A percentile compares a stretch with the other conserved stretches of the same genome.
These are phyloP conservation scores for Pocillopora verrucosa DNA, from an alignment of 64 coral and sea anemone genomes.

Conservation along the genomic window DNA sequence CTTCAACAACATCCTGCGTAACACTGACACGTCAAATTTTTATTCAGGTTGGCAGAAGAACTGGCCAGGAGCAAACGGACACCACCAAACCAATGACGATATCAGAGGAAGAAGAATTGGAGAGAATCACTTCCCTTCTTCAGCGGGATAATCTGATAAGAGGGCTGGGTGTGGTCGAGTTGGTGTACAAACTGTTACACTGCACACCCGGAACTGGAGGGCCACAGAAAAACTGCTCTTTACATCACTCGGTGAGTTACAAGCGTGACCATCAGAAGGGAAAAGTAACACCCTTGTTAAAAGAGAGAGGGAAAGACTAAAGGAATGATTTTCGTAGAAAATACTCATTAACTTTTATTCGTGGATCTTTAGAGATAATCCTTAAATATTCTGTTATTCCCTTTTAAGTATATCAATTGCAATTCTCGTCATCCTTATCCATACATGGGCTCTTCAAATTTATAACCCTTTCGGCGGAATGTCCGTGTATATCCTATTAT, in stretches of 20 bases:
- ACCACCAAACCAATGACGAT: constrained; percentile 74
- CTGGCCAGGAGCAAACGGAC: constrained; percentile 34
- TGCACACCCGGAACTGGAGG: constrained; percentile 97
- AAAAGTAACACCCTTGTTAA: too few relatives aligned
- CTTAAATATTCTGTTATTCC: too few relatives aligned
- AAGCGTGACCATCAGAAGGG: not conserved
- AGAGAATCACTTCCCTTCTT: constrained; percentile 72
- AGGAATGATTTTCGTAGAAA: too few relatives aligned
- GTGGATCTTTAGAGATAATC: too few relatives aligned
- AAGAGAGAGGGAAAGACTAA: too few relatives aligned
- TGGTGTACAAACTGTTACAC: constrained; percentile 94
- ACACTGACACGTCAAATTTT: not conserved
- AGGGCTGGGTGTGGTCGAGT: constrained; percentile 74
- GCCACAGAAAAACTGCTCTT: constrained; percentile 84
- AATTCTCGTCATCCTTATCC: too few relatives aligned
- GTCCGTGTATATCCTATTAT: too few relatives aligned
- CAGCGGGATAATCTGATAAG: constrained; percentile 84
- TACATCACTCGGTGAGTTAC: constrained; percentile 83
- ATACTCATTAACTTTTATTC: too few relatives aligned
- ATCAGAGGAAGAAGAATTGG: constrained; percentile 80
- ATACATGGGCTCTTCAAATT: too few relatives aligned
- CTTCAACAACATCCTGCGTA: not conserved
- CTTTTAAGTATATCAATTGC: too few relatives aligned
- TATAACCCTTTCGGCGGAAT: too few relatives aligned
- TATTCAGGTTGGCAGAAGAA: constrained; percentile 12